These are phyloP conservation scores for Lasioglossum calceatum DNA, from an alignment of 2,888 invertebrate species.

Conservation along the genomic window DNA sequence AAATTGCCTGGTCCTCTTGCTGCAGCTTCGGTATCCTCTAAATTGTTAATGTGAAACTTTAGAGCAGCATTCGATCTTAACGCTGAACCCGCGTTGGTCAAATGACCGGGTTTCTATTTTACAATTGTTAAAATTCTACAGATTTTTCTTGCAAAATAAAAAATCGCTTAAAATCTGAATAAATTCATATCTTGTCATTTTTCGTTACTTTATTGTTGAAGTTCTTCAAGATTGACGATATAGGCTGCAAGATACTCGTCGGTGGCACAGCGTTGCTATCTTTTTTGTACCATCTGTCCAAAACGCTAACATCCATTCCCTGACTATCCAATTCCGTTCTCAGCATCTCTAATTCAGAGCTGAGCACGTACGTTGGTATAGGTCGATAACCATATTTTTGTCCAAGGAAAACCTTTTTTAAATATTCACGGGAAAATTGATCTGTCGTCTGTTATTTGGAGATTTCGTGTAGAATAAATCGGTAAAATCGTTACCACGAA, in stretches of 20 bases:
- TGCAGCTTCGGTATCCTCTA: constrained; percentile 97
- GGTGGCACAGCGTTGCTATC: constrained; percentile 98
- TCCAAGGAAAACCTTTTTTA: constrained; percentile 92
- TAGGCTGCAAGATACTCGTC: constrained; percentile 97
- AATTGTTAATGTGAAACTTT: neutral
- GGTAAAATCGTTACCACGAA: constrained; percentile 90
- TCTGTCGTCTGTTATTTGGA: neutral
- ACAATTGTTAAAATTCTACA: too few relatives aligned
- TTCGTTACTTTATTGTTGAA: constrained; percentile 96
- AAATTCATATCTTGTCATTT: neutral
- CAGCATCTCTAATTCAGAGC: constrained; percentile 94
- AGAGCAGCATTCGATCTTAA: neutral
- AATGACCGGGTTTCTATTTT: too few relatives aligned
- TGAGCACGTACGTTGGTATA: constrained; percentile 97
- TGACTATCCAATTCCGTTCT: constrained; percentile 93
- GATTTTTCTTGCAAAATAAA: too few relatives aligned
- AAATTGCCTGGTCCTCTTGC: constrained; percentile 97
- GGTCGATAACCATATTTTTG: constrained; percentile 99
- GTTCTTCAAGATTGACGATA: constrained; percentile 97
- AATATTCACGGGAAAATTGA: neutral
- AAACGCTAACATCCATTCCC: constrained; percentile 91
- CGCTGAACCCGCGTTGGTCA: too few relatives aligned
- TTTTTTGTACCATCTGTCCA: constrained; percentile 98
- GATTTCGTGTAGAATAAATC: neutral
- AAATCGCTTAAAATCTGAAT: neutral